Conservation (phyloP, 1,140 invertebrate genomes). For the Megalonaias nervosa region DNA sequence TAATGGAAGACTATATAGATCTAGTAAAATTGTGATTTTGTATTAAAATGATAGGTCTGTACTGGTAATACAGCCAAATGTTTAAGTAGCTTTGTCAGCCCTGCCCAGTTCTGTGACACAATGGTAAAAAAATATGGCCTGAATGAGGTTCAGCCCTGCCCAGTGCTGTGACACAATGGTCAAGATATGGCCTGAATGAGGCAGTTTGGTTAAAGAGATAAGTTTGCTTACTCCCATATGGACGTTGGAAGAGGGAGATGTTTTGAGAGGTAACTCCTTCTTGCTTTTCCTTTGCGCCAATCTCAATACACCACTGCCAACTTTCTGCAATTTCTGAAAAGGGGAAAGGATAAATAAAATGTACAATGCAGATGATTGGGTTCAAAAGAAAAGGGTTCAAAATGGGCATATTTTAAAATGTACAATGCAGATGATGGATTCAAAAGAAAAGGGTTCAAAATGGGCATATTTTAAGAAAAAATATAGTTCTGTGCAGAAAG, state of each 20-base stretch:
- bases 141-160: too few species aligned
- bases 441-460: not conserved
- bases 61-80: too few species aligned
- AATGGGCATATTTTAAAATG: not conserved
- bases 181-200: too few species aligned
- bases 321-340: constrained; percentile 89
- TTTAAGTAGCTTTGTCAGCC: too few species aligned
- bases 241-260: constrained; percentile 61
- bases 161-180: too few species aligned
- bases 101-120: too few species aligned
- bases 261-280: constrained; percentile 75
- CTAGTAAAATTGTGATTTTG: too few species aligned
- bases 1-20: too few species aligned
- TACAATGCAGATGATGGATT: not conserved
- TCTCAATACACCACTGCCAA: constrained; percentile 86
- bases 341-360: constrained; percentile 1
- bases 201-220: too few species aligned
- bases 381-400: not conserved
- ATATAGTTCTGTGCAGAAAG: not conserved
- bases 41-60: too few species aligned
- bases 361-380: not conserved
- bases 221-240: constrained; percentile 40
- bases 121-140: too few species aligned
- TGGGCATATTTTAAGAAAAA: not conserved
- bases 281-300: constrained; percentile 88